A percentile compares a stretch with the other conserved stretches of the same genome.
Conservation (phyloP, 2,797 vertebrate species). For the Morus bassanus region DNA sequence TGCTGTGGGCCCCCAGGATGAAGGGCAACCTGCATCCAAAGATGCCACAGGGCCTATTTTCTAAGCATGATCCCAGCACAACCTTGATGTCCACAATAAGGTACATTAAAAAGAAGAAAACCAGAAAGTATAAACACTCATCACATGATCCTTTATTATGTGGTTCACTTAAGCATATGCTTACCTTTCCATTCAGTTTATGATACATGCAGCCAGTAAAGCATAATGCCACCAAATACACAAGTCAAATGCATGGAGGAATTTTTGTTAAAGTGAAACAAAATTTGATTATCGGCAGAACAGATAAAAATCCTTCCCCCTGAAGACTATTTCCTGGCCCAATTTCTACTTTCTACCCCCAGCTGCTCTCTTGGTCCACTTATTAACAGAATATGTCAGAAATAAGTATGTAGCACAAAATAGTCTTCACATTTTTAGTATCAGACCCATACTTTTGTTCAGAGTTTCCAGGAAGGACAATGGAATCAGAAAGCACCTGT, state of each 20-base stretch:
- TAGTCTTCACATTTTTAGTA: background rate
- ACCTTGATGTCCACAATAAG: fast-evolving
- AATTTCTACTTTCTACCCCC: background rate
- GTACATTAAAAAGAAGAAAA: background rate
- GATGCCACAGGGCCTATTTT: background rate
- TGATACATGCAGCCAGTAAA: background rate
- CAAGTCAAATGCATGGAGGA: background rate
- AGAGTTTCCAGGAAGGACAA: background rate
- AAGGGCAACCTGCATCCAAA: background rate
- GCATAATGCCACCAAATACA: background rate
- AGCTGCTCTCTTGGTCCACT: background rate
- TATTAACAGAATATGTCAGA: background rate
- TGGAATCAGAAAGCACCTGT: background rate
- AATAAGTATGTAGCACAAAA: background rate
- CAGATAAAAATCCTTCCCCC: background rate
- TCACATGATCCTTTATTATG: background rate
- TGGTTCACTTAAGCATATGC: background rate
- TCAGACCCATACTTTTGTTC: background rate
- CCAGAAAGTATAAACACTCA: background rate
- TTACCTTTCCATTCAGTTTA: background rate
- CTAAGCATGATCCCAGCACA: background rate
- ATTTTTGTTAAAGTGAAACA: background rate
- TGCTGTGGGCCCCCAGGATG: background rate
- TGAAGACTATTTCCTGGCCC: background rate
- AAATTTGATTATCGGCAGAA: background rate